These are phyloP conservation scores for Crypturellus tataupa DNA, from an alignment of 2,797 vertebrate species.

Conservation along the genomic window DNA sequence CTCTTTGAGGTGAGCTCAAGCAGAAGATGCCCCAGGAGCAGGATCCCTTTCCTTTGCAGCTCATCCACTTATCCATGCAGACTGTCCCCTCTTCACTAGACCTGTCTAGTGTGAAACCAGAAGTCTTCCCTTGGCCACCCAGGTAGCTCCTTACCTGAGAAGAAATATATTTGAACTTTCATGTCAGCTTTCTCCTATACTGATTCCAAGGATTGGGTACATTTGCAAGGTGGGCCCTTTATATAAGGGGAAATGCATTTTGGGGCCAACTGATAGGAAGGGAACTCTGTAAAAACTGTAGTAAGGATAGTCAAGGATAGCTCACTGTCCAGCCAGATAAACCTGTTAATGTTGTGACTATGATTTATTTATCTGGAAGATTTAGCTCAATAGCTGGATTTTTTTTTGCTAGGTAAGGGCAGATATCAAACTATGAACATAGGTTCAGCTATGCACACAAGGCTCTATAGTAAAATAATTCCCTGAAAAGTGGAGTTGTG, in stretches of 20 bases:
- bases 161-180: neutral
- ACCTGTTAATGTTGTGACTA: neutral
- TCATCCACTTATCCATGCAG: neutral
- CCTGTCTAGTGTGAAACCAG: neutral
- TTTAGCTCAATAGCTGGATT: neutral
- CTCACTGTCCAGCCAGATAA: neutral
- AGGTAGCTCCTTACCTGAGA: neutral
- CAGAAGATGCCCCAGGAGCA: neutral
- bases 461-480: neutral
- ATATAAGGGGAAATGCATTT: neutral
- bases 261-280: neutral
- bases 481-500: constrained; percentile 15
- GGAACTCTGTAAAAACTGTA: neutral
- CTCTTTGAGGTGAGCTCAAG: neutral
- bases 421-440: neutral
- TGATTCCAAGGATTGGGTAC: neutral
- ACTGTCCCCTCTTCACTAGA: neutral
- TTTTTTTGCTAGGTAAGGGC: neutral
- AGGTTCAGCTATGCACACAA: neutral
- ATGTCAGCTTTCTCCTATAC: neutral
- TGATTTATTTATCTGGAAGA: constrained; percentile 17
- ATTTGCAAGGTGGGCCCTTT: neutral
- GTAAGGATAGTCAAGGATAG: neutral
- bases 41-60: neutral
- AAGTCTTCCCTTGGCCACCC: neutral